Evolutionary conservation across 2,797 vertebrate species (phyloP), one percentile per base, ranked within the genome.

Genomic region (Rhynchotus rufescens): DNA sequence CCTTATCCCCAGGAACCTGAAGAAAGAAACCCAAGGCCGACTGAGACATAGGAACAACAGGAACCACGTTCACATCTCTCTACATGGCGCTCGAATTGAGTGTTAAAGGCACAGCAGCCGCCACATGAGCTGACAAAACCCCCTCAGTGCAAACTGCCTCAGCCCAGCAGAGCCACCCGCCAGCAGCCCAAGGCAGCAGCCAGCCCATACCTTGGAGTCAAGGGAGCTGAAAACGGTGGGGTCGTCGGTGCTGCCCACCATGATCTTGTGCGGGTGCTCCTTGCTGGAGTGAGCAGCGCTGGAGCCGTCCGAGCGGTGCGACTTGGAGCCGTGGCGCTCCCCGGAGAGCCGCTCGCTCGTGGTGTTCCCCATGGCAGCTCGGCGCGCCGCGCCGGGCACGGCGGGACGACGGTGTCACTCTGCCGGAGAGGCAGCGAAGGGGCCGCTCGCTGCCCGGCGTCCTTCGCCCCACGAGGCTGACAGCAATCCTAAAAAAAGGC

Each of bases 191-290:
- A 80, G 23, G 32, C n/a, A 79, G 52, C 3, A 4, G 19, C 34
- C 59, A 54, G 47, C 30, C 26, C 62, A 30, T 96, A 99, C 99
- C 98, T 99, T 99, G 75, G 98, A 97, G 88, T 99, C 99, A 0
- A 98, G 97, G 19, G 98, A 98, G 97, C 98, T 99, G 97, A 99
- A 99, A 93, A 99, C 98, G 78, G 98, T 99, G 84, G 99, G 99
- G 92, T 99, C 99, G 1, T 99, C 99, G 0, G 98, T 99, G 97
- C 99, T 99, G 96, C 99, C 99, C 97, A 99, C 98, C 99, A 99
- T 97, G 95, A 98, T 98, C 97, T 98, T 99, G 95, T 98, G 98
- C 0, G 99, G 98, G 10, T 98, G 99, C 92, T 99, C 99, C 96
- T 99, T 99, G 88, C 94, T 2, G 0, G 96, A 65, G 20, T 98